Evolutionary conservation across 2,888 invertebrate species (phyloP), one percentile per base, ranked within the genome.

Genomic region (Cosmopolites sordidus): DNA sequence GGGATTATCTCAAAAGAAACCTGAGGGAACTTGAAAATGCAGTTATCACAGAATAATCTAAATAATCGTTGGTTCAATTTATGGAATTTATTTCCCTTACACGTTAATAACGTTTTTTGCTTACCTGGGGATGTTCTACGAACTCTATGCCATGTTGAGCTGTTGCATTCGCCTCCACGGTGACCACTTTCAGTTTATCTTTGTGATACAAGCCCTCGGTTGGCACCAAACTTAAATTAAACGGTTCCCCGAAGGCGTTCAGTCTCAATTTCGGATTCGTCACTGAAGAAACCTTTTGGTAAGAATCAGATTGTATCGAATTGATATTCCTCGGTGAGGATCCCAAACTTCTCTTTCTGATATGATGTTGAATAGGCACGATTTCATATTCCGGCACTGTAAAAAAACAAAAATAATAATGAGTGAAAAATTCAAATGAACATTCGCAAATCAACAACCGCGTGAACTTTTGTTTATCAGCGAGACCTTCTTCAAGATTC

Each of bases 301-400:
- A 62, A 76, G 76, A 71, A 77, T 77, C 4, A 51, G 22, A 18
- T 65, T 68, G 38, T 8, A 43, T 15, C 4, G 27, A 18, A 16
- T 48, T 48, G 3, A 16, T 16, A n/a, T 48, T 43, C 27, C 17
- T 2, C 11, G 53, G 18, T 12, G 50, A 16, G 1, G 51, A 14
- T 11, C 9, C 30, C 18, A 56, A 44, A 56, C 68, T 67, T 58
- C 69, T 67, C 63, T 65, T 76, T 73, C 67, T 70, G 60, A 82
- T 82, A 73, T 87, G 88, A 51, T 87, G 88, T 59, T 87, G 87
- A 60, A 92, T 79, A 61, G 86, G 83, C 48, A 92, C 83, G 64
- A 92, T 78, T 77, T 92, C 89, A 75, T 93, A 93, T 63, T 86
- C 80, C 59, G 93, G 93, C 66, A 93, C 84, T 83, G 68, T 48